Conservation (phyloP, 2,113 vertebrate genomes). For the Ophthalmolycus amberensis region DNA sequence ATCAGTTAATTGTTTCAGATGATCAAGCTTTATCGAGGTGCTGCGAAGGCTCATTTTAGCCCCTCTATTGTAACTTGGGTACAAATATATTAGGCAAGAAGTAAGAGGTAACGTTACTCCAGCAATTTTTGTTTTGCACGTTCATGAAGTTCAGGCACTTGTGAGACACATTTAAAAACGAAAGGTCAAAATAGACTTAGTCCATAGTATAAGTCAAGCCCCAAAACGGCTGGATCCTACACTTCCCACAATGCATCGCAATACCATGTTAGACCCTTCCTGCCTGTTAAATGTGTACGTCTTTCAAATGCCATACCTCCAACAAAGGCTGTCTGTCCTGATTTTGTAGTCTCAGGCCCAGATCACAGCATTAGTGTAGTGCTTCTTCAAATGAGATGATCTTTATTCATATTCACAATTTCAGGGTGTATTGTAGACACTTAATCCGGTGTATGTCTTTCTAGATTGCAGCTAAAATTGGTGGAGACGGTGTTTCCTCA, state of each 20-base stretch:
- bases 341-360: neutral
- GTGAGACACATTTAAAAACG: neutral
- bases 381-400: neutral
- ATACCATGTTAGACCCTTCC: neutral
- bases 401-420: neutral
- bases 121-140: neutral
- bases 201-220: neutral
- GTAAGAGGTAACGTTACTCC: neutral
- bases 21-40: neutral
- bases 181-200: neutral
- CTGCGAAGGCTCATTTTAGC: neutral
- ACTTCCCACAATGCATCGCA: neutral
- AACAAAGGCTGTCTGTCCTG: neutral
- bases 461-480: conserved; percentile 96
- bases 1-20: neutral
- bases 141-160: neutral
- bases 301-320: neutral
- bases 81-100: neutral
- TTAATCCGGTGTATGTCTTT: conserved; percentile 13
- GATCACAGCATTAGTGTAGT: neutral
- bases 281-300: neutral
- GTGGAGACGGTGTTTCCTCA: conserved; percentile 87
- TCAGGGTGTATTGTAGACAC: neutral
- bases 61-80: neutral
- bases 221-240: neutral